These are phyloP conservation scores for Stigmatopora argus DNA, from an alignment of 2,113 vertebrate species.

Conservation along the genomic window DNA sequence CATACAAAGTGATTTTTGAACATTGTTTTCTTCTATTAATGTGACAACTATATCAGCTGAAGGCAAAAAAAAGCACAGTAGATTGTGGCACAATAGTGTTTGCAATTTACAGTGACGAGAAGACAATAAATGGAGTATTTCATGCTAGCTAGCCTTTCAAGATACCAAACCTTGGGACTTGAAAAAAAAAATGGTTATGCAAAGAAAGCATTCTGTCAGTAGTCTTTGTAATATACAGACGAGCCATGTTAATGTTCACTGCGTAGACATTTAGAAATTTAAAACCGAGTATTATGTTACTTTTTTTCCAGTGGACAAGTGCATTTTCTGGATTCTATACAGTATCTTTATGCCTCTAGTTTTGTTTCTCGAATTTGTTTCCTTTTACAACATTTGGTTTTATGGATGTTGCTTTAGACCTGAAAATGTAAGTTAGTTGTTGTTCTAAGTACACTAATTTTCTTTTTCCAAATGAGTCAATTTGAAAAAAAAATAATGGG, in stretches of 20 bases:
- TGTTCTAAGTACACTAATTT: not conserved
- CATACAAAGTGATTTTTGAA: not conserved
- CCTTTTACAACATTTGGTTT: not conserved
- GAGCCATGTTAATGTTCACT: not conserved
- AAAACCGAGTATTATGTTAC: not conserved
- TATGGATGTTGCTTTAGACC: not conserved
- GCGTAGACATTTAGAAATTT: not conserved
- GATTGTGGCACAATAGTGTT: slow-evolving; percentile 1
- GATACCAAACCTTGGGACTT: not conserved
- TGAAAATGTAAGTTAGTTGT: not conserved
- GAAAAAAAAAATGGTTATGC: not conserved
- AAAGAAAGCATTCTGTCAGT: not conserved
- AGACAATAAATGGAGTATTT: not conserved
- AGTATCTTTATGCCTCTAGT: not conserved
- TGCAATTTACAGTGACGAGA: not conserved
- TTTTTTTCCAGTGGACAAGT: not conserved
- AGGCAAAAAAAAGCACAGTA: not conserved
- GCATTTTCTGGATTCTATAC: not conserved
- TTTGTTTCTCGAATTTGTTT: not conserved
- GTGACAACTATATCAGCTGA: not conserved
- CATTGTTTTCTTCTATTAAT: not conserved
- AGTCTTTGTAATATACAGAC: not conserved
- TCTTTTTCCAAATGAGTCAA: not conserved
- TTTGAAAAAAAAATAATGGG: not conserved
- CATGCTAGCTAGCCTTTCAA: no score